Conservation (phyloP, 2,888 invertebrate species). For the Diogma glabrata region DNA sequence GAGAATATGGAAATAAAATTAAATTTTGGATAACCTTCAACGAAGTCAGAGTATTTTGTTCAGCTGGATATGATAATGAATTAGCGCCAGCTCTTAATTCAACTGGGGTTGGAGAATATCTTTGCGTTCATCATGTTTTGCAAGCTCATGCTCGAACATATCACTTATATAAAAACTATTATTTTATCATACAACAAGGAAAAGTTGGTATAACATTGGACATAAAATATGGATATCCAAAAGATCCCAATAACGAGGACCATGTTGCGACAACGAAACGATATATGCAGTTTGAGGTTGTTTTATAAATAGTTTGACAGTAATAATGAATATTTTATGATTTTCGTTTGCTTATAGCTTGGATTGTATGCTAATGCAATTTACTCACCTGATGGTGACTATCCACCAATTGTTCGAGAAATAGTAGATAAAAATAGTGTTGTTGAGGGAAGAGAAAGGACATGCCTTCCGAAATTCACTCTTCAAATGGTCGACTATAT, state of each 20-base stretch:
- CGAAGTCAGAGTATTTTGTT: constrained; percentile 39
- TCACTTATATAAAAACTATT: constrained; percentile 30
- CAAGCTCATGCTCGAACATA: constrained; percentile 40
- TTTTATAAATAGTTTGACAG: background rate
- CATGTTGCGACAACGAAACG: constrained; percentile 11
- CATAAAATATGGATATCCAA: constrained; percentile 22
- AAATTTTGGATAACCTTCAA: constrained; percentile 49
- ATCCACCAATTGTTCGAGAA: constrained; percentile 27
- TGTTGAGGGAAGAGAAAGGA: constrained; percentile 26
- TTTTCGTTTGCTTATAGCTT: constrained; percentile 27
- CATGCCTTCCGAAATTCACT: constrained; percentile 21
- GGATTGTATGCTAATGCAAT: constrained; percentile 21
- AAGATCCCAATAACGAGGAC: constrained; percentile 19
- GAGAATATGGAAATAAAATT: constrained; percentile 38
- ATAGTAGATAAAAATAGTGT: constrained; percentile 26
- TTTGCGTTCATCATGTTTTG: constrained; percentile 39
- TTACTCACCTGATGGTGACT: constrained; percentile 26
- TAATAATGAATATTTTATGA: constrained; percentile 25
- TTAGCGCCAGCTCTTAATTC: constrained; percentile 27
- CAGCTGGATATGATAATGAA: constrained; percentile 37
- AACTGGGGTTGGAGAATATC: constrained; percentile 38
- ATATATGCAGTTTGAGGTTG: background rate
- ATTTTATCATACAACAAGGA: constrained; percentile 22
- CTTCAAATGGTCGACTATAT: background rate
- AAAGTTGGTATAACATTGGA: constrained; percentile 26